Evolutionary conservation across 2,888 invertebrate genomes (phyloP).

Genomic region (Ochropleura plecta): DNA sequence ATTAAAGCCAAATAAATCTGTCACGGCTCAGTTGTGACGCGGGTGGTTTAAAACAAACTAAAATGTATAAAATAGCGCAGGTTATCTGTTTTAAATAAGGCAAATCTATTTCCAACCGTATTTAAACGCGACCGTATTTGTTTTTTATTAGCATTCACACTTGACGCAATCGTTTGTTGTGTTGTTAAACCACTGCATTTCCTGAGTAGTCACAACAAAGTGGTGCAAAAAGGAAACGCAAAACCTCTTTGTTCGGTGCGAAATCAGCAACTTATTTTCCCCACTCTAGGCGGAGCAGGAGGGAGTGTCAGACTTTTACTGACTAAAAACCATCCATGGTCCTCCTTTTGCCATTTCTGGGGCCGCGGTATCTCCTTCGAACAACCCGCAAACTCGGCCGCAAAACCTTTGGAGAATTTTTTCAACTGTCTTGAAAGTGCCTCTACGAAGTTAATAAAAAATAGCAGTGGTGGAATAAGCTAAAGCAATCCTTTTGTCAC

Average conservation of each 20-base stretch:
- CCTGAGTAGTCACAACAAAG: background rate
- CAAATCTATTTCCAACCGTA: conserved; percentile 4
- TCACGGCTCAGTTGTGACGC: conserved; percentile 3
- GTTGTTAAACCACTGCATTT: background rate
- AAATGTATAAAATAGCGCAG: conserved; percentile 9
- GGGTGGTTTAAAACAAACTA: background rate
- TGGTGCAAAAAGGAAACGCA: background rate
- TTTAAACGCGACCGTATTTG: background rate
- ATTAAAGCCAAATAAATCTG: background rate
- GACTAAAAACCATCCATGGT: too few species aligned
- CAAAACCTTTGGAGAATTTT: background rate
- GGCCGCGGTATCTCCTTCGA: too few species aligned
- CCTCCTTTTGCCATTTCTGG: too few species aligned
- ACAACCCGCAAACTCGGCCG: too few species aligned
- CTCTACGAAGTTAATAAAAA: conserved; percentile 5
- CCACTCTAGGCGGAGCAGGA: too few species aligned
- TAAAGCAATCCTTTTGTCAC: background rate
- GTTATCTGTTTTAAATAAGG: background rate
- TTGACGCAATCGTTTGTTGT: background rate
- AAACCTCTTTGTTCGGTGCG: too few species aligned
- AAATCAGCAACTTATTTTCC: too few species aligned
- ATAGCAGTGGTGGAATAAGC: too few species aligned
- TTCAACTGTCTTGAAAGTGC: background rate
- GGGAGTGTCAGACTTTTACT: too few species aligned
- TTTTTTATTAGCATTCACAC: background rate